Conservation (phyloP, 2,113 vertebrate genomes). For the Asarcornis scutulata region DNA sequence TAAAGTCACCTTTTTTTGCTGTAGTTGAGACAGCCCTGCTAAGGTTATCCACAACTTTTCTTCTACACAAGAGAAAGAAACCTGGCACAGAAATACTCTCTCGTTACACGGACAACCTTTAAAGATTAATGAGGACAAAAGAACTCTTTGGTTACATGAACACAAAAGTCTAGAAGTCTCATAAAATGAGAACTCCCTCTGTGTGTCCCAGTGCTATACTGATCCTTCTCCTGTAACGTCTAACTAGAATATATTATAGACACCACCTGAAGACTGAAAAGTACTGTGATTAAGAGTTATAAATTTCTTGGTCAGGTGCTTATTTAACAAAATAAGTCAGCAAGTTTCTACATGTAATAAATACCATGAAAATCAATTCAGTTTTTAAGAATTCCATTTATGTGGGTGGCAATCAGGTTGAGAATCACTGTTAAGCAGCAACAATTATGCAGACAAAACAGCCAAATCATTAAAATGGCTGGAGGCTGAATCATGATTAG, state of each 20-base stretch:
- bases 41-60: neutral
- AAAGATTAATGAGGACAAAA: conserved; percentile 63
- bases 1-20: neutral
- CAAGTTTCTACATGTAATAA: neutral
- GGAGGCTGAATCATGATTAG: neutral
- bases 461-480: neutral
- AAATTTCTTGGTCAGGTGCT: neutral
- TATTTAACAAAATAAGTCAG: neutral
- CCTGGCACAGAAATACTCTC: neutral
- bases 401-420: neutral
- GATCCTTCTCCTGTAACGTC: neutral
- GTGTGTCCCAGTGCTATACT: neutral
- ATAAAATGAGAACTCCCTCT: neutral
- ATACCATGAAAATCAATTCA: neutral
- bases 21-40: neutral
- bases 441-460: neutral
- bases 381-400: neutral
- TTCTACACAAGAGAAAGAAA: neutral
- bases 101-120: conserved; percentile 15
- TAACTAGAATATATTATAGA: neutral
- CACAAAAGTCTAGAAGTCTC: conserved; percentile 9
- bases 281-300: neutral
- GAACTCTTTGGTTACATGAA: conserved; percentile 52
- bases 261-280: neutral
- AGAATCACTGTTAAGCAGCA: neutral